Conservation (phyloP, 2,113 vertebrate genomes). For the Pleuronectes platessa region DNA sequence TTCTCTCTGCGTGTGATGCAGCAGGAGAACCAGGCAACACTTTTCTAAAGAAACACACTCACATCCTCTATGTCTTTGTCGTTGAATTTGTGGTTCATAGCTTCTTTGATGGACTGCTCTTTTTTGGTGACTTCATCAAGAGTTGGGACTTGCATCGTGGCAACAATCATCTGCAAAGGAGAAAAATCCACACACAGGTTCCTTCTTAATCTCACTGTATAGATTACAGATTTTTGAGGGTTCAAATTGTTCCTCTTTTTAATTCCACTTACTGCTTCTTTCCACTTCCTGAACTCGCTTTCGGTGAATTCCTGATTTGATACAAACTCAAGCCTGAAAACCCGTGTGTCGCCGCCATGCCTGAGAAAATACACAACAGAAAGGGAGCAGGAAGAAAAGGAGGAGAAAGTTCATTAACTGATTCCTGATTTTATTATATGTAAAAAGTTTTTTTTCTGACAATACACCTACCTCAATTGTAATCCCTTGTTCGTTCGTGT, state of each 20-base stretch:
- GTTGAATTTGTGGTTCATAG: conserved; percentile 98
- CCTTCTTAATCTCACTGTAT: no score
- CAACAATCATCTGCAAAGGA: conserved; percentile 90
- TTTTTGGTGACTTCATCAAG: conserved; percentile 98
- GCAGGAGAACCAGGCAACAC: not conserved
- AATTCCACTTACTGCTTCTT: conserved; percentile 91
- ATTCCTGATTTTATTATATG: not conserved
- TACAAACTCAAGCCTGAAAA: conserved; percentile 97
- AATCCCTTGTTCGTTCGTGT: conserved; percentile 98
- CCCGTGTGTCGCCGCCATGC: conserved; percentile 94
- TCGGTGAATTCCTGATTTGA: conserved; percentile 99
- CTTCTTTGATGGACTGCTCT: conserved; percentile 97
- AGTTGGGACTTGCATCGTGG: conserved; percentile 96
- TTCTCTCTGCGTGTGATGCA: no score
- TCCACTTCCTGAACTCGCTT: conserved; percentile 99
- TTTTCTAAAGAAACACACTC: conserved; percentile 47
- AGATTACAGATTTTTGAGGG: no score
- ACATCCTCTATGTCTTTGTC: conserved; percentile 99
- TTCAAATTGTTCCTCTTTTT: no score
- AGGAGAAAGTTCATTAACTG: not conserved
- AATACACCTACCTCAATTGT: conserved; percentile 87
- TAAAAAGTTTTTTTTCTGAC: not conserved
- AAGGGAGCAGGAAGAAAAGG: not conserved
- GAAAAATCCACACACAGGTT: not conserved
- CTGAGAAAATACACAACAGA: conserved; percentile 72